These are phyloP conservation scores for Cephus pygmeus DNA, from an alignment of 2,888 invertebrate species.

Conservation along the genomic window DNA sequence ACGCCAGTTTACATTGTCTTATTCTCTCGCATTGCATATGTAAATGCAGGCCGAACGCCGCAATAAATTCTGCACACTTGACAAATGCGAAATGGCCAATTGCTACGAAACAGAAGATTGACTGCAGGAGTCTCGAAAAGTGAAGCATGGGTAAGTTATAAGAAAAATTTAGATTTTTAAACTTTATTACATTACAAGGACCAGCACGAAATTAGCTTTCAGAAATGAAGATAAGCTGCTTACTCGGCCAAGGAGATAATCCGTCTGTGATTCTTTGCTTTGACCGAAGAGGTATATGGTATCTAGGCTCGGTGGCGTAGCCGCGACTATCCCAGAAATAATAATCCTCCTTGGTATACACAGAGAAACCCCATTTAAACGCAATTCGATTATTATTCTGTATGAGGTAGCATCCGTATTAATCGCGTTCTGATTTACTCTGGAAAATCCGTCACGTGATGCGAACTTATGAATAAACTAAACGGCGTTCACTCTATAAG, in stretches of 20 bases:
- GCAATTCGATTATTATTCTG: conserved; percentile 52
- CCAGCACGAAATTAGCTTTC: conserved; percentile 46
- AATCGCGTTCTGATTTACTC: not conserved
- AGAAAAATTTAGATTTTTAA: not conserved
- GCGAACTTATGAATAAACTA: not conserved
- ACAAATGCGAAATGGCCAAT: not conserved
- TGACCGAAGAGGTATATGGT: conserved; percentile 29
- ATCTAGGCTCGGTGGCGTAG: conserved; percentile 3
- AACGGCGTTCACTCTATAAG: too few species aligned
- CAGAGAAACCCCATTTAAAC: conserved; percentile 38
- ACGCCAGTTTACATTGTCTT: not conserved
- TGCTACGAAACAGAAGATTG: not conserved
- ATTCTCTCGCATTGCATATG: not conserved
- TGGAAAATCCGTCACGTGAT: not conserved
- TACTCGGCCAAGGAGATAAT: conserved; percentile 49
- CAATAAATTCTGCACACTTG: not conserved
- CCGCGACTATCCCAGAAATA: conserved; percentile 41
- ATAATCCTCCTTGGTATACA: conserved; percentile 33
- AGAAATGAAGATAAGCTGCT: conserved; percentile 58
- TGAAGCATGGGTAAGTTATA: not conserved
- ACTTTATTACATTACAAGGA: not conserved
- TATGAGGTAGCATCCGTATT: conserved; percentile 43
- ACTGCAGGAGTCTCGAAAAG: not conserved
- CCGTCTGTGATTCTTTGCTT: conserved; percentile 52
- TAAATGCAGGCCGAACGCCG: not conserved